Conservation (phyloP, 2,113 vertebrate genomes). For the Corythoichthys intestinalis region DNA sequence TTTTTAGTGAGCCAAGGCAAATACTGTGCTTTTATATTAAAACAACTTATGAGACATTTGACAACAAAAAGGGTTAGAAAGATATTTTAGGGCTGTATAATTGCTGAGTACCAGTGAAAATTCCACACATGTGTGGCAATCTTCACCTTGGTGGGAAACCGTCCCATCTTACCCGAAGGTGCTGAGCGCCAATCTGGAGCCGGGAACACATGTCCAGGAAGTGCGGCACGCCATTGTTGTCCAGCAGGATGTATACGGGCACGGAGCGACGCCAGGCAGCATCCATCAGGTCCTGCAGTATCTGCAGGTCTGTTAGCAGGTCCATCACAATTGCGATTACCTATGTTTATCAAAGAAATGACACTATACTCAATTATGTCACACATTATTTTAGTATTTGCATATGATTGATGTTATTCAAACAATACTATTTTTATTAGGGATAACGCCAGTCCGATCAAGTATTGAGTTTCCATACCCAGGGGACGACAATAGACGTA, state of each 20-base stretch:
- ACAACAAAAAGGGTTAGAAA: neutral
- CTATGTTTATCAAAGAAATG: constrained; percentile 56
- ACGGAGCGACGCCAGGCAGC: constrained; percentile 79
- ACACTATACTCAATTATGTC: neutral
- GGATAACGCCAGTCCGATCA: too few species aligned
- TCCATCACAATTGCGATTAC: constrained; percentile 94
- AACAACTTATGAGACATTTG: too few species aligned
- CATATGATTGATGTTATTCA: too few species aligned
- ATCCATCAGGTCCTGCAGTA: constrained; percentile 89
- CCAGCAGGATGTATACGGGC: constrained; percentile 86
- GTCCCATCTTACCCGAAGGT: constrained; percentile 76
- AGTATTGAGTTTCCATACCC: too few species aligned
- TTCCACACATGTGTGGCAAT: neutral
- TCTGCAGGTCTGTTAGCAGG: constrained; percentile 85
- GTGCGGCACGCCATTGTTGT: constrained; percentile 71
- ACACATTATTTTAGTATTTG: too few species aligned
- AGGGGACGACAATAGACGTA: too few species aligned
- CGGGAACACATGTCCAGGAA: constrained; percentile 91
- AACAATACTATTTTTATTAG: too few species aligned
- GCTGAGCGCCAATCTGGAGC: constrained; percentile 74
- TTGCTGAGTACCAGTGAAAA: neutral
- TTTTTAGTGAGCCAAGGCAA: neutral
- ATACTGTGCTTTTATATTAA: too few species aligned
- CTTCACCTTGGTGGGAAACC: neutral
- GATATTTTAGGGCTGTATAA: neutral